Conservation (phyloP, 2,888 invertebrate genomes). For the Cacoxenus indagator region DNA sequence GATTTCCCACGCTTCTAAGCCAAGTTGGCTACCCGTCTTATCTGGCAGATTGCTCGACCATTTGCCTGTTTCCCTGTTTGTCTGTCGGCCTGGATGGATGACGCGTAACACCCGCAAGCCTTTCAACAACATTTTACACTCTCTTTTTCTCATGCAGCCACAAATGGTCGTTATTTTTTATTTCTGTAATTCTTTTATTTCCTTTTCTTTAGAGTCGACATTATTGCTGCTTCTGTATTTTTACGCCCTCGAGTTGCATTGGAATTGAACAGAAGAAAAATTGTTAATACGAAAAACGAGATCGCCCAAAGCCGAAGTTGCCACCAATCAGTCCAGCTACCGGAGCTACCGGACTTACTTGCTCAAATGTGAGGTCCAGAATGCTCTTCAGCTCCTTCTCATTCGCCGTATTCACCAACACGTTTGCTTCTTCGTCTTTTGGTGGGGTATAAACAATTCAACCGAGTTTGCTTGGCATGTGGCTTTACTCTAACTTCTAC, state of each 20-base stretch:
- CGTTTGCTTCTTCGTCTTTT: background rate
- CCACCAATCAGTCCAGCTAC: conserved; percentile 15
- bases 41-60: no score
- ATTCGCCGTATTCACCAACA: background rate
- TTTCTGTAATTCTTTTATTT: no score
- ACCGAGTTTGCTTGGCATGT: conserved; percentile 5
- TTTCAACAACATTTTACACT: conserved; percentile 15
- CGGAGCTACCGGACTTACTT: conserved; percentile 13
- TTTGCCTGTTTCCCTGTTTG: background rate
- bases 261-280: conserved; percentile 45
- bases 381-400: background rate
- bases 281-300: conserved; percentile 24
- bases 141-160: background rate
- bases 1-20: conserved; percentile 19
- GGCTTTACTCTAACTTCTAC: background rate
- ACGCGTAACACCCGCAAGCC: conserved; percentile 14
- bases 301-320: conserved; percentile 18
- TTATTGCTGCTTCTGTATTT: conserved; percentile 33
- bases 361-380: background rate
- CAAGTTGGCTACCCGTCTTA: background rate
- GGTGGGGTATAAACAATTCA: conserved; percentile 5
- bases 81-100: no score
- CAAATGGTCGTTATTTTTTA: background rate
- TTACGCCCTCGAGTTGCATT: conserved; percentile 32
- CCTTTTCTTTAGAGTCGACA: background rate